Percentiles rank a stretch among this genome's conserved stretches.
phyloP scores from a whole-genome alignment of 2,113 vertebrate genomes.

The Dasyurus viverrinus region DNA sequence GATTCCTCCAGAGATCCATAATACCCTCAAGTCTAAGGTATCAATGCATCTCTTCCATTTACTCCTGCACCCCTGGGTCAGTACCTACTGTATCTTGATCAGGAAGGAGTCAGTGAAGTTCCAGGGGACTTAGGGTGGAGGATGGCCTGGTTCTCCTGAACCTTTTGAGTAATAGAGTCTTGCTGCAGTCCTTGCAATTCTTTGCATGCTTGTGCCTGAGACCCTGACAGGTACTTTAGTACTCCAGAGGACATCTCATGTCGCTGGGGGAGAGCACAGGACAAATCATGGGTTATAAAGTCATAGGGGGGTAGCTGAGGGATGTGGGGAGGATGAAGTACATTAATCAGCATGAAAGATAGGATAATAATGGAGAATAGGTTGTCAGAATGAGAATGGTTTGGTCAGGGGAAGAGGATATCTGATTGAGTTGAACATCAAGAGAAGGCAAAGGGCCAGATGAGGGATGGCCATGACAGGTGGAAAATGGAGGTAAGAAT shows the following conservation, averaged over 20 bases:
- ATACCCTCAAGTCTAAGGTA: not conserved
- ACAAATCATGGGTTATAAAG: slow-evolving; percentile 50
- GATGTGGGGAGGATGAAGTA: slow-evolving; percentile 72
- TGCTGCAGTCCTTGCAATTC: slow-evolving; percentile 68
- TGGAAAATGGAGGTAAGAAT: no score
- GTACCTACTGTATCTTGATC: slow-evolving; percentile 75
- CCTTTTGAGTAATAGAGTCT: slow-evolving; percentile 68
- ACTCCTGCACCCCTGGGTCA: accelerated
- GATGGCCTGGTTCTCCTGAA: slow-evolving; percentile 59
- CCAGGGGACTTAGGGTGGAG: slow-evolving; percentile 60
- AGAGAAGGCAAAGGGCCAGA: no score
- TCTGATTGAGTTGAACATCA: no score
- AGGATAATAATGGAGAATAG: not conserved
- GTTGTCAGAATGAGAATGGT: not conserved
- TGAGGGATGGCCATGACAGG: no score
- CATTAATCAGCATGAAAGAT: no score
- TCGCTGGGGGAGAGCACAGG: slow-evolving; percentile 80
- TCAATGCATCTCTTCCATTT: not conserved
- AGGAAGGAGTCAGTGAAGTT: slow-evolving; percentile 80
- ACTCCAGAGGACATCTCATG: slow-evolving; percentile 86
- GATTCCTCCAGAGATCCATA: not conserved
- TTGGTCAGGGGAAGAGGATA: no score
- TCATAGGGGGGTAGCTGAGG: slow-evolving; percentile 74
- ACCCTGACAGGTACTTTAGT: slow-evolving; percentile 82
- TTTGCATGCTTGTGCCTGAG: slow-evolving; percentile 76